Evolutionary conservation across 2,888 invertebrate species (phyloP).

Genomic region (Pecten maximus): DNA sequence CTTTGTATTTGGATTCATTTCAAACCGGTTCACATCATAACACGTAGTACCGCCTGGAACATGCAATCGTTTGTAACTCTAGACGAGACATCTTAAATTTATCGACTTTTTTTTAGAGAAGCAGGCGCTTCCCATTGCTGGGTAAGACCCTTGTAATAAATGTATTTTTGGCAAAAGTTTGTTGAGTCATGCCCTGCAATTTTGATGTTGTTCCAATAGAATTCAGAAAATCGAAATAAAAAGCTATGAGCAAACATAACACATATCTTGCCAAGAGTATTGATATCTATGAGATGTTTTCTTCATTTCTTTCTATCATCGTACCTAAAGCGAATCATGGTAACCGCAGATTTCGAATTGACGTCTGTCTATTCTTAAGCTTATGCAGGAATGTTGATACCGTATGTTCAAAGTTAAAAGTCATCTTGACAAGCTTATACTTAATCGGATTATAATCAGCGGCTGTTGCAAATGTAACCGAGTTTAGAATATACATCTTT

Average conservation of each 20-base stretch:
- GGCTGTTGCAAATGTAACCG: conserved; percentile 18
- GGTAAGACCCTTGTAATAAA: background rate
- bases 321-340: background rate
- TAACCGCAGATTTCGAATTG: background rate
- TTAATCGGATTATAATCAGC: background rate
- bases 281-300: background rate
- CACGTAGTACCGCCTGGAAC: background rate
- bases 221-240: background rate
- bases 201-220: background rate
- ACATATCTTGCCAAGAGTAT: background rate
- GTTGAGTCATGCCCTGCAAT: conserved; percentile 4
- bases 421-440: background rate
- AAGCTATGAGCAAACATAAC: background rate
- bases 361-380: background rate
- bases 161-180: conserved; percentile 23
- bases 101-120: background rate
- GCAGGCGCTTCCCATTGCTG: background rate
- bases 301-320: background rate
- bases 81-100: background rate
- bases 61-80: background rate
- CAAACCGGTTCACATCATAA: background rate
- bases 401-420: background rate
- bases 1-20: background rate
- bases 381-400: conserved; percentile 23
- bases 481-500: background rate